Evolutionary conservation across 2,888 invertebrate species (phyloP).

Genomic region (Aradus depressus): DNA sequence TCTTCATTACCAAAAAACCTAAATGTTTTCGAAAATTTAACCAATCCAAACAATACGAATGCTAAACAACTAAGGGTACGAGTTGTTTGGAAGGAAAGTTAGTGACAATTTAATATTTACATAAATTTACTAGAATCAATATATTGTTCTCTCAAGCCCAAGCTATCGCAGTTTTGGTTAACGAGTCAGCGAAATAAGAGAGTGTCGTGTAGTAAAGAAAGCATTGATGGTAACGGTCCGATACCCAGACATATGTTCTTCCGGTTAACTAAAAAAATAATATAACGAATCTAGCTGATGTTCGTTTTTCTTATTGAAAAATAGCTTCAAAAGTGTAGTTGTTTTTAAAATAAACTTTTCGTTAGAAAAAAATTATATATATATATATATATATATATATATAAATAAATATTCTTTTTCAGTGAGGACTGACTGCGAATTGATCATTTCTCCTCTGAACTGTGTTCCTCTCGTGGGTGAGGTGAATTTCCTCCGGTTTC

Average conservation of each 20-base stretch:
- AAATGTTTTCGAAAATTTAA: slow-evolving; percentile 31
- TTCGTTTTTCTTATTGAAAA: too few species aligned
- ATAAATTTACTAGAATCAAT: background rate
- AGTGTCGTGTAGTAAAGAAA: too few species aligned
- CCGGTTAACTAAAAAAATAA: too few species aligned
- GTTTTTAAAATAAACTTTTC: background rate
- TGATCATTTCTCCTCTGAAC: slow-evolving; percentile 47
- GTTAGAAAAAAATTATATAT: background rate
- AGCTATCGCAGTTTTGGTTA: too few species aligned
- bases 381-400: background rate
- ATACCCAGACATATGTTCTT: too few species aligned
- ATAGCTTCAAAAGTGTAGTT: slow-evolving; percentile 3
- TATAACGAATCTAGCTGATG: too few species aligned
- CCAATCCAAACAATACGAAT: slow-evolving; percentile 28
- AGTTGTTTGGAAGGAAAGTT: slow-evolving; percentile 69
- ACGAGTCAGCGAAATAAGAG: too few species aligned
- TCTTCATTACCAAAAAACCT: slow-evolving; percentile 40
- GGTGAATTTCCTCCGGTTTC: slow-evolving; percentile 58
- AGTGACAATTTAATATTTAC: slow-evolving; percentile 31
- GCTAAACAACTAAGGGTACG: slow-evolving; percentile 45
- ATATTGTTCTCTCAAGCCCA: too few species aligned
- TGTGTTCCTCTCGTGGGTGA: slow-evolving; percentile 55
- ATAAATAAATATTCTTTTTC: slow-evolving; percentile 33
- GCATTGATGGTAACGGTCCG: too few species aligned
- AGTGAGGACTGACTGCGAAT: slow-evolving; percentile 46